Evolutionary conservation across 1,140 invertebrate species (phyloP).

Genomic region (Leptopilina boulardi): DNA sequence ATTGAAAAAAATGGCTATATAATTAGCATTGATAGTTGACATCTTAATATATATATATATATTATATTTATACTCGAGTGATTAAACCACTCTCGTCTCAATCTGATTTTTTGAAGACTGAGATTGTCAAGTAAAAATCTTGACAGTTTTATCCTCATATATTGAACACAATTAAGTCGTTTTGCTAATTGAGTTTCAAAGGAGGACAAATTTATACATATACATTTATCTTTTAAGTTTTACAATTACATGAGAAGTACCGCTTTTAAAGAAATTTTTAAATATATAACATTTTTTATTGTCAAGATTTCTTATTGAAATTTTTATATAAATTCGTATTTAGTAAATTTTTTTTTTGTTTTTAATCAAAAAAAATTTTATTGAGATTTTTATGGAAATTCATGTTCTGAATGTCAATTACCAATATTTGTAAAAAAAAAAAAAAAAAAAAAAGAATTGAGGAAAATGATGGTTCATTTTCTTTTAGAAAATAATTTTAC

Average conservation of each 20-base stretch:
- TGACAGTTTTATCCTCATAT: conserved; percentile 19
- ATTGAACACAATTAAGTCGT: neutral
- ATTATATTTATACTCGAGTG: conserved; percentile 15
- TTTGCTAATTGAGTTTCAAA: conserved; percentile 13
- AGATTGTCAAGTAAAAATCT: conserved; percentile 24
- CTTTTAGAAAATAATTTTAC: too few species aligned
- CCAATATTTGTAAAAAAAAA: too few species aligned
- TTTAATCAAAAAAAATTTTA: neutral
- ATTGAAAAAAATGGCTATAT: neutral
- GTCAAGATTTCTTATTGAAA: too few species aligned
- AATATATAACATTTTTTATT: too few species aligned
- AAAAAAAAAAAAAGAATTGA: too few species aligned
- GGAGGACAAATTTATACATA: conserved; percentile 7
- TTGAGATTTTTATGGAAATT: neutral
- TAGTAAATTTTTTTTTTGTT: neutral
- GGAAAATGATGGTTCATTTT: too few species aligned
- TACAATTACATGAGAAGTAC: too few species aligned
- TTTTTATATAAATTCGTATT: neutral
- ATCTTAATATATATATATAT: too few species aligned
- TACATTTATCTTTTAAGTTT: neutral
- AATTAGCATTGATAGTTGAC: neutral
- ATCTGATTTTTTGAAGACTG: conserved; percentile 20
- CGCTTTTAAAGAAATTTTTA: too few species aligned
- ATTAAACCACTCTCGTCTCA: conserved; percentile 17
- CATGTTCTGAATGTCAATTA: neutral